Base-by-base conservation (phyloP, 30 jellyfish, hydroid and myxozoan species). In the Aurelia sp. region DNA sequence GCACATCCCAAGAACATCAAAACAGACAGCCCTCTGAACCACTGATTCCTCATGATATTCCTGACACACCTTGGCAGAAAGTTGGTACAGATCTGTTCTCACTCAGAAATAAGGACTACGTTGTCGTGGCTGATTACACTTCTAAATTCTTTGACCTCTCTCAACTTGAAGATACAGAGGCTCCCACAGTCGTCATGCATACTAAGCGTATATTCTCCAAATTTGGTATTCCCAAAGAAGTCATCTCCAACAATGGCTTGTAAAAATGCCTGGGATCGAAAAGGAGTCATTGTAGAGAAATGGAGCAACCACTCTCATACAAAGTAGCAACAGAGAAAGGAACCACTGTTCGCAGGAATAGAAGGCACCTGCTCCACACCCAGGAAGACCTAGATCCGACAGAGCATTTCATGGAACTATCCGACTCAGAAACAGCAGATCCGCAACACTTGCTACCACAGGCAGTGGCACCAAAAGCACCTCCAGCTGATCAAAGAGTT, bases 131-230 rank as follows among this genome's bases (percentile, higher is more conserved):
- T 62, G 95, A 74, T 57, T 85, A 74, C 90, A 85, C 89, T 3
- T 61, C 90, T 41, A 85, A 85, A 61, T 85, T 73, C 76, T 85
- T 85, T 51, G 84, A 73, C 83, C 67, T 74, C 90, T 55, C 85
- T 44, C 82, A 74, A 50, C 73, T 86, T 60, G 85, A 55, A 57
- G 78, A 71, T 62, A 60, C 79, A 19, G 65, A 83, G 21, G 80
- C 73, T 19, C 65, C 86, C 13, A 70, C 88, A 13, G 71, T 83
- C 7, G 75, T 83, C 0, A 35, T 57, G 71, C 86, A 70, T 47
- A 83, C 80, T 12, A 83, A 83, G 52, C 62, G 73, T 40, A 70
- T 60, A 40, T 71, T 85, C 59, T 73, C 89, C 37, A 73, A 65
- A 67, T 85, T 13, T 62, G 91, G 91, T 40, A 81, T 81, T 65